These are phyloP conservation scores for Cinclus cinclus DNA, from an alignment of 2,113 vertebrate species.

Conservation along the genomic window DNA sequence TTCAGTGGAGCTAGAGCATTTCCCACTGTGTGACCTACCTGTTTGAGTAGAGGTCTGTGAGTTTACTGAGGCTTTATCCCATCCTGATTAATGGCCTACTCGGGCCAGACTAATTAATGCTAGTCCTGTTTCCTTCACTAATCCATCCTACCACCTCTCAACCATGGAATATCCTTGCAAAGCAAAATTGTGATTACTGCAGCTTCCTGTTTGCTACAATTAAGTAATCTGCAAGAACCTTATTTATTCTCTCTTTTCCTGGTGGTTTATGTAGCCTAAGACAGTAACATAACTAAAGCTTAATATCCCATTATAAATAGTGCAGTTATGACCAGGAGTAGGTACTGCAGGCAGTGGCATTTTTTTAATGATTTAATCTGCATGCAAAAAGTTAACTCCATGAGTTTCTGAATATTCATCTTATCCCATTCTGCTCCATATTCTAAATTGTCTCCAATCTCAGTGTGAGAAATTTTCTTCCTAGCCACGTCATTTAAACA, in stretches of 20 bases:
- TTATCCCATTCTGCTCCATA: not conserved
- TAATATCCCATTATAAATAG: constrained; percentile 60
- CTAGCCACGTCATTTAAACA: not conserved
- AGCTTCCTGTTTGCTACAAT: constrained; percentile 3
- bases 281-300: constrained; percentile 58
- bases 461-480: not conserved
- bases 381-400: not conserved
- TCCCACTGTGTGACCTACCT: not conserved
- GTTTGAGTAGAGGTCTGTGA: not conserved
- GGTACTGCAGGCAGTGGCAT: not conserved
- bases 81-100: not conserved
- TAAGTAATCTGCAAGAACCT: constrained; percentile 8
- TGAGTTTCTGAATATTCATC: constrained; percentile 28
- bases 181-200: not conserved
- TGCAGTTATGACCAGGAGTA: not conserved
- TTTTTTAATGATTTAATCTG: constrained; percentile 36
- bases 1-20: not conserved
- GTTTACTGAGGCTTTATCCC: not conserved
- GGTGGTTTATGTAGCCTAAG: constrained; percentile 52
- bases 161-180: not conserved
- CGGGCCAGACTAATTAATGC: not conserved
- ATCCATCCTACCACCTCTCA: not conserved
- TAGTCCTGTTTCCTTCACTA: not conserved
- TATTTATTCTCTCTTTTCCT: constrained; percentile 48
- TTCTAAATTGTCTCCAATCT: not conserved